These are phyloP conservation scores for Pollimyrus isidori DNA, from an alignment of 2,113 vertebrate species.

Conservation along the genomic window DNA sequence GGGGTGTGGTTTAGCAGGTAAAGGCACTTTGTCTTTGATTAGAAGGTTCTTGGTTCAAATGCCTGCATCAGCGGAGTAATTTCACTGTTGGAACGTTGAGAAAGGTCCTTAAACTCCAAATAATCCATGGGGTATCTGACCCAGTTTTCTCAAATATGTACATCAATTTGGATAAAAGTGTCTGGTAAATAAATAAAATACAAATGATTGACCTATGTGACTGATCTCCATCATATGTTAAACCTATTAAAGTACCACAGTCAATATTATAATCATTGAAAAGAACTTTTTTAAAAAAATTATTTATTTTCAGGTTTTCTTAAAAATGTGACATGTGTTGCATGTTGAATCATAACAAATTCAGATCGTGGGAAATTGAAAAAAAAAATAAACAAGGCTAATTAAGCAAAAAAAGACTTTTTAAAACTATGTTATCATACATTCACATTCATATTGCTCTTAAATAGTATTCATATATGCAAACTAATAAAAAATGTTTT, in stretches of 20 bases:
- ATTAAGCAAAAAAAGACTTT: conserved; percentile 51
- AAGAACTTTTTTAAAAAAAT: conserved; percentile 61
- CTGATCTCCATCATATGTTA: neutral
- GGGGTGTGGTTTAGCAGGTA: neutral
- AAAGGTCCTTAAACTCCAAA: neutral
- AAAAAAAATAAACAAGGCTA: conserved; percentile 68
- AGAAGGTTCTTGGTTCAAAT: neutral
- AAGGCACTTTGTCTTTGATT: neutral
- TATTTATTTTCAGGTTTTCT: conserved; percentile 75
- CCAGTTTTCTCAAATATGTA: neutral
- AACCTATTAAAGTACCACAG: neutral
- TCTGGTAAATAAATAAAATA: neutral
- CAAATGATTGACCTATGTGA: neutral
- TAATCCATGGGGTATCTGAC: neutral
- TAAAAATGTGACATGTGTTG: conserved; percentile 65
- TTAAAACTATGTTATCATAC: conserved; percentile 72
- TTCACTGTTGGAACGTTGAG: neutral
- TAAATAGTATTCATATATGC: conserved; percentile 76
- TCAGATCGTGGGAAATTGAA: conserved; percentile 77
- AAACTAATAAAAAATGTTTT: conserved; percentile 65
- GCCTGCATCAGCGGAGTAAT: neutral
- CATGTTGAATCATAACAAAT: conserved; percentile 78
- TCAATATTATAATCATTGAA: conserved; percentile 42
- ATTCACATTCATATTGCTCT: conserved; percentile 79
- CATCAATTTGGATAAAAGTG: neutral